Evolutionary conservation across 2,797 vertebrate species (phyloP).

Genomic region (Amazona ochrocephala): DNA sequence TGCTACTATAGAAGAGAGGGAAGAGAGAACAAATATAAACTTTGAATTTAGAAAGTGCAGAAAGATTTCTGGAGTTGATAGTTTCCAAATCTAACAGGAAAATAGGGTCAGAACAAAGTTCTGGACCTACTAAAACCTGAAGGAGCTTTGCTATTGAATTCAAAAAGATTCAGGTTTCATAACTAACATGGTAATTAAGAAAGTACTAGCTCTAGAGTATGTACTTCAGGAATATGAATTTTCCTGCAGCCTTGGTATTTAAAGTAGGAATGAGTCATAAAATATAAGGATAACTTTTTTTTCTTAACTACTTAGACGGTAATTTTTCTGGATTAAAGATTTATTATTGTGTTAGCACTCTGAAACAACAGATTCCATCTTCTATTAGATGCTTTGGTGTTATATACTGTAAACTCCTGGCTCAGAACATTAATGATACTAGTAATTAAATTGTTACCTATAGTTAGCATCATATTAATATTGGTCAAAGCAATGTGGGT

Average conservation of each 20-base stretch:
- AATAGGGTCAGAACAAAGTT: neutral
- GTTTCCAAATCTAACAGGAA: neutral
- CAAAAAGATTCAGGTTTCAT: neutral
- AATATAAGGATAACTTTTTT: neutral
- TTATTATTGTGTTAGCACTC: neutral
- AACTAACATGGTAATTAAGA: neutral
- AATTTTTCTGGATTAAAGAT: neutral
- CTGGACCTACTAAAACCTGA: neutral
- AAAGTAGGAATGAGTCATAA: neutral
- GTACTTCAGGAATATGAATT: neutral
- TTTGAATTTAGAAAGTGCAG: neutral
- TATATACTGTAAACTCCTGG: neutral
- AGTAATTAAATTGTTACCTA: neutral
- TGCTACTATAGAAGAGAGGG: neutral
- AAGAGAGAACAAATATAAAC: slow-evolving; percentile 24
- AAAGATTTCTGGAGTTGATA: neutral
- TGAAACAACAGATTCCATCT: neutral
- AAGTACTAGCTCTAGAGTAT: neutral
- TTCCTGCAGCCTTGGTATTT: neutral
- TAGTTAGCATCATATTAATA: neutral
- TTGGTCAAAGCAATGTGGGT: neutral
- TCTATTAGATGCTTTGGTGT: neutral
- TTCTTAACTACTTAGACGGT: neutral
- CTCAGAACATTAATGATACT: neutral
- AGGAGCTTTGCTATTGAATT: neutral